Percentiles rank a stretch among this genome's conserved stretches.
Evolutionary conservation across 2,113 vertebrate genomes (phyloP).

Genomic region (Sceloporus undulatus): DNA sequence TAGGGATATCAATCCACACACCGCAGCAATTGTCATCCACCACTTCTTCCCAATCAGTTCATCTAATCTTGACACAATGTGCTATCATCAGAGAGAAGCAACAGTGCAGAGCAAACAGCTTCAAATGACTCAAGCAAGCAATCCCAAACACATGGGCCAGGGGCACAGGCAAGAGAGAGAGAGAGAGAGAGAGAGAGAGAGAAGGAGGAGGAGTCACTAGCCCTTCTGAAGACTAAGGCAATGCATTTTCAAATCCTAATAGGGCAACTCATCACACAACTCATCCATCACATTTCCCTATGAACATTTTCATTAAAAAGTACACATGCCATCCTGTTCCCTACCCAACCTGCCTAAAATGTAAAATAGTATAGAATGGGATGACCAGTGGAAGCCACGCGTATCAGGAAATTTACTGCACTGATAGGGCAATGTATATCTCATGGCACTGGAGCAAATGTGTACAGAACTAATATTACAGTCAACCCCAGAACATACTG

Average conservation of each 20-base stretch:
- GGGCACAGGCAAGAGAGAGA: background rate
- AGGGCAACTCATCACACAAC: background rate
- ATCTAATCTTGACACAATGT: background rate
- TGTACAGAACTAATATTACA: background rate
- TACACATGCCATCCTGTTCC: background rate
- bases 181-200: background rate
- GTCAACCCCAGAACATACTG: background rate
- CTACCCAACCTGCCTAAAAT: background rate
- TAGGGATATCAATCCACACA: background rate
- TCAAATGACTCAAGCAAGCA: background rate
- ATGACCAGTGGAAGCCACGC: background rate
- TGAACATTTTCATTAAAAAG: background rate
- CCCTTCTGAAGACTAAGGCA: background rate
- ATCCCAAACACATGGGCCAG: background rate
- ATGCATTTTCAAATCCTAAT: background rate
- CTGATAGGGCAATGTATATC: background rate
- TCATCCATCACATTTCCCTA: background rate
- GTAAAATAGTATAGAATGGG: background rate
- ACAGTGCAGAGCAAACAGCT: background rate
- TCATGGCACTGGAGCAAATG: background rate
- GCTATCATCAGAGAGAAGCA: background rate
- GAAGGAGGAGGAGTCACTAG: no score
- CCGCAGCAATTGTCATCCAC: background rate
- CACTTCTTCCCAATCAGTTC: background rate
- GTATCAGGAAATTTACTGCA: background rate